Conservation (phyloP, 2,888 invertebrate species). For the Ormyrus rosae region DNA sequence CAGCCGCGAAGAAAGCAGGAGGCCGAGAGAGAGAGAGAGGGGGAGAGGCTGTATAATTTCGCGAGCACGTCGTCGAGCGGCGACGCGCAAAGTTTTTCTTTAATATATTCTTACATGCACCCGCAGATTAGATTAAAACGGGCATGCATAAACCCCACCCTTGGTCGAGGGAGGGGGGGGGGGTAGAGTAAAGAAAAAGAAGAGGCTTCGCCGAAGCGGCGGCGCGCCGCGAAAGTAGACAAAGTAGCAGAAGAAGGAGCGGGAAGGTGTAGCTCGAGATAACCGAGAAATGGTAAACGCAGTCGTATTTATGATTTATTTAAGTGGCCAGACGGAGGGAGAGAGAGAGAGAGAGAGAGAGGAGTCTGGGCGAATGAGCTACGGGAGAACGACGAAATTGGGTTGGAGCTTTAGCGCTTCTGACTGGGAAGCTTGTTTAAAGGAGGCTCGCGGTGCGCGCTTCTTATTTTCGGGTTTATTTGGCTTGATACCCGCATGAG, state of each 20-base stretch:
- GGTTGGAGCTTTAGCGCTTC: conserved; percentile 35
- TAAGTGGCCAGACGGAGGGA: conserved; percentile 63
- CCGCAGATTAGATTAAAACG: conserved; percentile 75
- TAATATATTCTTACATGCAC: conserved; percentile 75
- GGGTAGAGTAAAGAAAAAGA: conserved; percentile 19
- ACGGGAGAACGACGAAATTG: conserved; percentile 14
- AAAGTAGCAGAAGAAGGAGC: conserved; percentile 48
- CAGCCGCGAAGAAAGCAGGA: conserved; percentile 19
- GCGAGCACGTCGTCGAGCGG: conserved; percentile 63
- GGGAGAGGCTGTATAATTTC: conserved; percentile 68
- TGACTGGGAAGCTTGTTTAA: conserved; percentile 27
- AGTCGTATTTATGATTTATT: conserved; percentile 73
- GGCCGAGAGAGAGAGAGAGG: conserved; percentile 38
- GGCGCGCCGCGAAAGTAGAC: conserved; percentile 38
- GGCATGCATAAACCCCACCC: conserved; percentile 68
- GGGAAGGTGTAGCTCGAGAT: conserved; percentile 44
- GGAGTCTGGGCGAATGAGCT: not conserved
- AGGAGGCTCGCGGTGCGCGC: not conserved
- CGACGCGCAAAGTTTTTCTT: conserved; percentile 71
- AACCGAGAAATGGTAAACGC: conserved; percentile 61
- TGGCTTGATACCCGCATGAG: not conserved
- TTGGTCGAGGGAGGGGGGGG: not conserved
- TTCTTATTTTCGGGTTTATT: not conserved
- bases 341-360: not conserved
- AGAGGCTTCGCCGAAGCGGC: not conserved